Base-by-base conservation (phyloP, 2,888 invertebrate species). In the Xanthorhoe designata region DNA sequence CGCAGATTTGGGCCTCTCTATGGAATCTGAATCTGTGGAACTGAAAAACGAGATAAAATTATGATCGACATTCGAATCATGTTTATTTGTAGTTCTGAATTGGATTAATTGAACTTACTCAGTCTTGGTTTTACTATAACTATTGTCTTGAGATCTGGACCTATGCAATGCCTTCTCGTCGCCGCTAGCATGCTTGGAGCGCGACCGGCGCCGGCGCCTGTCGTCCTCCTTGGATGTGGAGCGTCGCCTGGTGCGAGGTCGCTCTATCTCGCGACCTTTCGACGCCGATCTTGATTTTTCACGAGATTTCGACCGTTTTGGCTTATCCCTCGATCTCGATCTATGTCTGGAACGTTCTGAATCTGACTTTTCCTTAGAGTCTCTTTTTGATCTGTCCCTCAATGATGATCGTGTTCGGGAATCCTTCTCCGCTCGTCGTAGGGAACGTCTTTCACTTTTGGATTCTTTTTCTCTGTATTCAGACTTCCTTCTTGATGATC, bases 1-100 rank as follows among this genome's bases (percentile, higher is more conserved):
- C 0, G 92, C 93, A 0, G 93, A 93, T 74, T 93, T 93, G 1
- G 93, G 93, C 70, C 93, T 84, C 71, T 93, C 93, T 64, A 91
- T 70, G 51, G 91, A 89, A 75, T 93, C 93, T 2, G 92, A 91
- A 83, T 92, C 92, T 78, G 90, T 91, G 55, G 91, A 91, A 79
- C 92, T 92, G 70, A 54, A 29, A 60, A 38, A 54, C 19, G 13
- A 45, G 15, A 38, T 7, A 51, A 17, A 13, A 42, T 3, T 42
- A 42, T 13, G 13, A 42, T 42, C 38, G 13, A 42, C 13, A 42
- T 42, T 0, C 13, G 10, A 42, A 42, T 13, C 38, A 42, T 42
- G 38, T 42, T 42, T 42, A 13, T 13, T 42, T 42, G 38, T 3
- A 42, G 32, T 32, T 32, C 7, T 32, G 10, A 38, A 42, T 42